Conservation (phyloP, 1,140 invertebrate species). For the Archivesica marissinica region DNA sequence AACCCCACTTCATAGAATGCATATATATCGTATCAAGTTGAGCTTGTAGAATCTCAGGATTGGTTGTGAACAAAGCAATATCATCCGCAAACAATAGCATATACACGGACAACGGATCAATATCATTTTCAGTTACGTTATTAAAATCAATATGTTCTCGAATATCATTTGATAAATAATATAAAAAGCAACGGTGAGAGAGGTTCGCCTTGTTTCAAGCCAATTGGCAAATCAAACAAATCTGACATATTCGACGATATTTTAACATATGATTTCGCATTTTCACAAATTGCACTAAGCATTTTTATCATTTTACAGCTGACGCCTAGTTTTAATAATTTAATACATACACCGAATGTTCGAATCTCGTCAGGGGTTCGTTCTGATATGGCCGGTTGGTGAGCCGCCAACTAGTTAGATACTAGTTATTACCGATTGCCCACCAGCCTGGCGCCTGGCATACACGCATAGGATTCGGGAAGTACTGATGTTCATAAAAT, state of each 20-base stretch:
- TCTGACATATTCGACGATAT: not conserved
- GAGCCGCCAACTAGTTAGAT: no score
- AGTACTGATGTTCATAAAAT: no score
- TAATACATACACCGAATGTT: no score
- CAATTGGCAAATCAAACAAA: not conserved
- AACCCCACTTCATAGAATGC: no score
- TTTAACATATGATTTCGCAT: not conserved
- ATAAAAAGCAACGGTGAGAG: constrained; percentile 17
- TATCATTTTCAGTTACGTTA: not conserved
- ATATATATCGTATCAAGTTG: constrained; percentile 9
- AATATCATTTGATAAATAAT: constrained; percentile 6
- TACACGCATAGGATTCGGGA: no score
- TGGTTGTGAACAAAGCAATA: constrained; percentile 6
- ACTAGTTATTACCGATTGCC: no score
- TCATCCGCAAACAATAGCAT: constrained; percentile 11
- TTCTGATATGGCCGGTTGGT: no score
- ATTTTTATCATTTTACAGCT: constrained; percentile 30
- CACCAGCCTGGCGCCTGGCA: no score
- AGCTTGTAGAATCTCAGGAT: not conserved
- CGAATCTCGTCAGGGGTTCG: no score
- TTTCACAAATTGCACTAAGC: not conserved
- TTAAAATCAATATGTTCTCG: not conserved
- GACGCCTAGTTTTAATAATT: not conserved
- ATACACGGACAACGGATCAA: not conserved
- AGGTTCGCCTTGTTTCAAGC: constrained; percentile 11